phyloP scores from a whole-genome alignment of 2,797 vertebrate genomes.

The Falco rusticolus region DNA sequence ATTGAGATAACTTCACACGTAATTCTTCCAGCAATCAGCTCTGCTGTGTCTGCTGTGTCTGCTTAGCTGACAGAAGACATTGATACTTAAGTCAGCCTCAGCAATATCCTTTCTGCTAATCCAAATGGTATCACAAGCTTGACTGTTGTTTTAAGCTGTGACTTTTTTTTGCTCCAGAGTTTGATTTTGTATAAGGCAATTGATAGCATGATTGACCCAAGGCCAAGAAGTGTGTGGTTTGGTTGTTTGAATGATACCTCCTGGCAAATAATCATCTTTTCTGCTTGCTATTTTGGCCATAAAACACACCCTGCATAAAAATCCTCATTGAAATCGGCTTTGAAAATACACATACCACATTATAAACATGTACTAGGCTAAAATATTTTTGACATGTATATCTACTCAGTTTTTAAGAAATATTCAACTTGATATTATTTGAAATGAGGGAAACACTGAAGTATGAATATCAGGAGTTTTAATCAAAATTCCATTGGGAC shows the following conservation, averaged over 20 bases:
- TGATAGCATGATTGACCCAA: neutral
- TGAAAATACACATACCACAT: neutral
- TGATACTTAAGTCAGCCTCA: neutral
- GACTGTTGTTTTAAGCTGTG: neutral
- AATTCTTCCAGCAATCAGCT: neutral
- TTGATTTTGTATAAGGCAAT: neutral
- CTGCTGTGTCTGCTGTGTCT: neutral
- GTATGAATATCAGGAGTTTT: constrained; percentile 44
- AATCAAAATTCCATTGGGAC: constrained; percentile 54
- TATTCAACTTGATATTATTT: constrained; percentile 37
- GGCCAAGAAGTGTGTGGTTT: neutral
- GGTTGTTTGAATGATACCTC: neutral
- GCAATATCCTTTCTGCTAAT: constrained; percentile 1
- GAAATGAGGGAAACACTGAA: constrained; percentile 45
- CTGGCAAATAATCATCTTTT: constrained; percentile 35
- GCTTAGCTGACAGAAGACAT: neutral
- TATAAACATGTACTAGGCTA: neutral
- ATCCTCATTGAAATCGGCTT: neutral
- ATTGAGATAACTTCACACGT: neutral
- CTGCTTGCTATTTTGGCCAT: neutral
- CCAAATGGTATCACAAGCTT: neutral
- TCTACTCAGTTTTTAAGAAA: constrained; percentile 14
- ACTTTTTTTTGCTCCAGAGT: neutral
- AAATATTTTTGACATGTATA: constrained; percentile 39
- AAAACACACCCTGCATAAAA: constrained; percentile 26